Percentiles rank a stretch among this genome's conserved stretches.
These are phyloP conservation scores for Ranitomeya variabilis DNA, from an alignment of 2,113 vertebrate genomes.

Conservation along the genomic window DNA sequence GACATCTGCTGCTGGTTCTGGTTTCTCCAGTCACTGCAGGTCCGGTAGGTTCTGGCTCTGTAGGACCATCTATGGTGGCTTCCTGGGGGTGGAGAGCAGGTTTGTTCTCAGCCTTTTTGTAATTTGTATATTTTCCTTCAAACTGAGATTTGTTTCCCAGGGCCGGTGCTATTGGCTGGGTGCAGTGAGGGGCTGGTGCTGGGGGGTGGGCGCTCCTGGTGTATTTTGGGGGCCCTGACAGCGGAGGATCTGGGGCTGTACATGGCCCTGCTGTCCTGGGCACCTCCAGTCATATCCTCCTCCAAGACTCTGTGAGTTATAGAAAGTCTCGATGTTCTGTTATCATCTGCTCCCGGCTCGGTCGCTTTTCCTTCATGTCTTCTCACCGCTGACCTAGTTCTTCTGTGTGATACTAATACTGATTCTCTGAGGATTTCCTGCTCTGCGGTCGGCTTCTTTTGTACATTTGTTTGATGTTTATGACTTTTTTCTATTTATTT, in stretches of 20 bases:
- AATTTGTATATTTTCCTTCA: constrained; percentile 44
- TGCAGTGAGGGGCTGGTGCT: not conserved
- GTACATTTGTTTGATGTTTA: not conserved
- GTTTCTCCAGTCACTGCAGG: not conserved
- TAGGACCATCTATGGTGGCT: constrained; percentile 14
- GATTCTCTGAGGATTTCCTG: too few relatives aligned
- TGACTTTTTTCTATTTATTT: not conserved
- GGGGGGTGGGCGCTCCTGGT: not conserved
- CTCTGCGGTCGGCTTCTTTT: not conserved
- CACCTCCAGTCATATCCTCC: not conserved
- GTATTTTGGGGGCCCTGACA: not conserved
- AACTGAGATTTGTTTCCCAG: constrained; percentile 9
- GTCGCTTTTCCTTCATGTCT: not conserved
- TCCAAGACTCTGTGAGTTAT: not conserved
- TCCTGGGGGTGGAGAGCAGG: constrained; percentile 29
- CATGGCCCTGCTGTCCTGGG: not conserved
- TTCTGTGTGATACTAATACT: not conserved
- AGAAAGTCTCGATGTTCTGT: not conserved
- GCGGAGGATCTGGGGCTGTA: not conserved
- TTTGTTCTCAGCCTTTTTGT: not conserved
- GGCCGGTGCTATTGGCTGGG: constrained; percentile 8
- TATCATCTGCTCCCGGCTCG: not conserved
- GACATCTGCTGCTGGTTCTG: not conserved
- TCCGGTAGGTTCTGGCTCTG: not conserved
- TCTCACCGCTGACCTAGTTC: not conserved